A percentile compares a stretch with the other conserved stretches of the same genome.
Conservation (phyloP, 2,113 vertebrate genomes). For the Romanogobio albipinnatus region DNA sequence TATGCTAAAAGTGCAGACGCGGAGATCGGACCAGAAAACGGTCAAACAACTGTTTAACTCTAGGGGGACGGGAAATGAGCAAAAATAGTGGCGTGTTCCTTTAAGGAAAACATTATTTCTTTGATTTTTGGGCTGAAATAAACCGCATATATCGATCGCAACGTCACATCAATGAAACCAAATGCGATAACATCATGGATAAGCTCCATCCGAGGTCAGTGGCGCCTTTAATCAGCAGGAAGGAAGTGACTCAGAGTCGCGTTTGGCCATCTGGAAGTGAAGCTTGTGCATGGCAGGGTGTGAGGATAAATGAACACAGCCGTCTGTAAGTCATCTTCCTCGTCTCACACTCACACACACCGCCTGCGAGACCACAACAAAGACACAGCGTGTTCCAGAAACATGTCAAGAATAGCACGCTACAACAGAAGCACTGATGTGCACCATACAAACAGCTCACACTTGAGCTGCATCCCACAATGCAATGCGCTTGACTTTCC, state of each 20-base stretch:
- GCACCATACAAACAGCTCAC: not conserved
- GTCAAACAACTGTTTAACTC: too few species aligned
- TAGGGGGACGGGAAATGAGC: too few species aligned
- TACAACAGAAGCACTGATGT: not conserved
- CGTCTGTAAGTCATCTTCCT: constrained; percentile 26
- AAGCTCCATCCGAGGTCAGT: not conserved
- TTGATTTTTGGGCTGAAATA: not conserved
- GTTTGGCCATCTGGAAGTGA: constrained; percentile 31
- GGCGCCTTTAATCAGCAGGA: constrained; percentile 12
- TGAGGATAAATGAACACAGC: constrained; percentile 19
- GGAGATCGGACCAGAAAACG: too few species aligned
- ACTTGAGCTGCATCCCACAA: too few species aligned
- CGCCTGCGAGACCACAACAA: constrained; percentile 34
- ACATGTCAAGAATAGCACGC: constrained; percentile 8
- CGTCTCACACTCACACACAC: not conserved
- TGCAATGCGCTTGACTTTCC: too few species aligned
- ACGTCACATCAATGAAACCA: not conserved
- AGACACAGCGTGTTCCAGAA: constrained; percentile 7
- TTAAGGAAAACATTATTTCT: not conserved
- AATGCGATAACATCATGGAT: not conserved
- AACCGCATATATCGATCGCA: not conserved
- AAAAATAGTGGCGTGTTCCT: too few species aligned
- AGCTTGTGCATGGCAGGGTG: constrained; percentile 19
- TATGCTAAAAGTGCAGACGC: too few species aligned
- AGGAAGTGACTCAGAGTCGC: constrained; percentile 28